A percentile compares a stretch with the other conserved stretches of the same genome.
phyloP scores from a whole-genome alignment of 2,888 invertebrate genomes.

The Leptopilina myrica region DNA sequence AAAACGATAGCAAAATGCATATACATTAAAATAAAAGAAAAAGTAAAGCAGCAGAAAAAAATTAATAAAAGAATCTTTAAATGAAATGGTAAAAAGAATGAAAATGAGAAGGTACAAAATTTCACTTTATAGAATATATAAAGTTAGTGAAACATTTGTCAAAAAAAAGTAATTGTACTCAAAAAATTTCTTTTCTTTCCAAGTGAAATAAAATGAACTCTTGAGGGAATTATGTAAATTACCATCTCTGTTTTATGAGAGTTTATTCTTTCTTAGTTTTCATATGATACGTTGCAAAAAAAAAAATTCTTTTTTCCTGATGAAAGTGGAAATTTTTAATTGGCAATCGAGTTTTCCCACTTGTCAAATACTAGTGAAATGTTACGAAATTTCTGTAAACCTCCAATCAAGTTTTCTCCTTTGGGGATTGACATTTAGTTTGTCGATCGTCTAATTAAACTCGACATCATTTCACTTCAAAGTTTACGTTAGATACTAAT shows the following conservation, averaged over 20 bases:
- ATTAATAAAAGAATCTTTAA: too few relatives aligned
- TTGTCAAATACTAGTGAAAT: conserved; percentile 2
- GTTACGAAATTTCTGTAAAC: conserved; percentile 21
- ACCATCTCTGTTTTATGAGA: background rate
- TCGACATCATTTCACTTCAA: conserved; percentile 25
- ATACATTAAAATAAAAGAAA: too few relatives aligned
- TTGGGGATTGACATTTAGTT: conserved; percentile 19
- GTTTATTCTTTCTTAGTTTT: background rate
- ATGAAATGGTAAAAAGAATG: too few relatives aligned
- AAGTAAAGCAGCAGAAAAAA: too few relatives aligned
- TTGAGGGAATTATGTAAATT: background rate
- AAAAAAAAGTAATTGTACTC: too few relatives aligned
- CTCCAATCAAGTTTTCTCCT: conserved; percentile 33
- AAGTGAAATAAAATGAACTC: background rate
- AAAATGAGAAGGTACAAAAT: too few relatives aligned
- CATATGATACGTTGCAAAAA: background rate
- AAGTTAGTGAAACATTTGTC: too few relatives aligned
- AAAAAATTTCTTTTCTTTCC: background rate
- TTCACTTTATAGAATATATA: too few relatives aligned
- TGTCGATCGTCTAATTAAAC: conserved; percentile 38
- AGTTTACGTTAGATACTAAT: conserved; percentile 22
- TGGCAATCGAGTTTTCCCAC: conserved; percentile 20
- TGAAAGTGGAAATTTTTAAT: conserved; percentile 11
- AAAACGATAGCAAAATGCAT: too few relatives aligned
- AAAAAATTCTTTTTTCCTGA: background rate